Evolutionary conservation across 1,140 invertebrate genomes (phyloP), one percentile per base, ranked within the genome.

Genomic region (Diorhabda carinulata): DNA sequence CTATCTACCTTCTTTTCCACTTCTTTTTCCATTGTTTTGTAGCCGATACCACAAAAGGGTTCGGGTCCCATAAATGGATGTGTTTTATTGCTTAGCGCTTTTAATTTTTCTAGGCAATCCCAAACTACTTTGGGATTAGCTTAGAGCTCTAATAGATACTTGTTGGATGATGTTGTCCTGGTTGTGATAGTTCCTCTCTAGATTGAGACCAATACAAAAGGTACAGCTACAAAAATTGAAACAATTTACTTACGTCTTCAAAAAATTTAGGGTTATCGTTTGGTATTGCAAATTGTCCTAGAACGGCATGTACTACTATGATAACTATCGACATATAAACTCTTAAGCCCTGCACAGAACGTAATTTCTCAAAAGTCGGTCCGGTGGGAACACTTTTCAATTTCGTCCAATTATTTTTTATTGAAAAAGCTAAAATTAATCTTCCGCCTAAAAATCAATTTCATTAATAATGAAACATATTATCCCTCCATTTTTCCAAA

Each of bases 241-340:
- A 25, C 25, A 52, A 8, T 52, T 3, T 52, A 52, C 68, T 67
- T 67, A 77, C 76, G 40, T 70, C 69, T 71, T 77, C 76, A 7
- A 66, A 62, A 58, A 71, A 74, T 58, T 63, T 40, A 2, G 74
- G 62, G 61, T 77, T 77, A 9, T 63, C 52, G 42, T 76, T 57
- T 43, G 76, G 76, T 25, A 63, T 67, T 7, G 68, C 66, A 2
- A 76, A 59, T 57, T 57, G 56, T 2, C 57, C 40, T 64, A 76
- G 70, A 42, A 71, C 44, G 6, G 71, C 71, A 67, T 78, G 76
- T n/a, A 67, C 41, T 43, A 69, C 45, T 43, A 78, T 73, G 3
- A 78, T 74, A 3, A 70, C 64, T 56, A 73, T 56, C 67, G 76
- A 74, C 47, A 64, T 73, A 59, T 72, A 75, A 67, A 78, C 75